These are phyloP conservation scores for Hypselothyrea guttata DNA, from an alignment of 2,888 invertebrate species.

Conservation along the genomic window DNA sequence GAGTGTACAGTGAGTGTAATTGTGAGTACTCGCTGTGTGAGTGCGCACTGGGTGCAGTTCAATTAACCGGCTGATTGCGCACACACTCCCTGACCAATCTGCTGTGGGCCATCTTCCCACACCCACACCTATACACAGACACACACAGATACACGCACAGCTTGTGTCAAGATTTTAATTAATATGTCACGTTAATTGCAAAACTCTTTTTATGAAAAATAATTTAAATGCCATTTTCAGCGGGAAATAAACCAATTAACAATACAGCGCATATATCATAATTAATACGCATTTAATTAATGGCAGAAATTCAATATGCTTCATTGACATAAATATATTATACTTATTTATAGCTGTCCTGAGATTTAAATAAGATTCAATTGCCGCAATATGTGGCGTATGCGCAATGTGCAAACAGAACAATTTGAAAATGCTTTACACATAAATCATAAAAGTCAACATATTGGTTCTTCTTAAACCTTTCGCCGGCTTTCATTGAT, in stretches of 20 bases:
- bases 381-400: too few relatives aligned
- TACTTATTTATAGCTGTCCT: too few relatives aligned
- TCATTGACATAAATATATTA: too few relatives aligned
- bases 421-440: too few relatives aligned
- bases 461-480: background rate
- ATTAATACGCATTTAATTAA: constrained; percentile 5
- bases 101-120: constrained; percentile 27
- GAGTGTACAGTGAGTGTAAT: constrained; percentile 26
- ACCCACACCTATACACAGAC: constrained; percentile 28
- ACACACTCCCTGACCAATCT: constrained; percentile 44
- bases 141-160: constrained; percentile 33
- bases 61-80: constrained; percentile 72
- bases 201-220: constrained; percentile 16
- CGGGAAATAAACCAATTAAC: constrained; percentile 26
- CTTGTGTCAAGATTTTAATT: constrained; percentile 50
- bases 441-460: too few relatives aligned
- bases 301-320: too few relatives aligned
- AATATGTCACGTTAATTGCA: constrained; percentile 59
- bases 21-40: constrained; percentile 13
- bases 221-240: constrained; percentile 8
- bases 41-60: constrained; percentile 67
- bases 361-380: too few relatives aligned
- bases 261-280: constrained; percentile 14
- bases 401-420: too few relatives aligned
- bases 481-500: background rate